Evolutionary conservation across 1,140 invertebrate species (phyloP).

Genomic region (Cydia amplana): DNA sequence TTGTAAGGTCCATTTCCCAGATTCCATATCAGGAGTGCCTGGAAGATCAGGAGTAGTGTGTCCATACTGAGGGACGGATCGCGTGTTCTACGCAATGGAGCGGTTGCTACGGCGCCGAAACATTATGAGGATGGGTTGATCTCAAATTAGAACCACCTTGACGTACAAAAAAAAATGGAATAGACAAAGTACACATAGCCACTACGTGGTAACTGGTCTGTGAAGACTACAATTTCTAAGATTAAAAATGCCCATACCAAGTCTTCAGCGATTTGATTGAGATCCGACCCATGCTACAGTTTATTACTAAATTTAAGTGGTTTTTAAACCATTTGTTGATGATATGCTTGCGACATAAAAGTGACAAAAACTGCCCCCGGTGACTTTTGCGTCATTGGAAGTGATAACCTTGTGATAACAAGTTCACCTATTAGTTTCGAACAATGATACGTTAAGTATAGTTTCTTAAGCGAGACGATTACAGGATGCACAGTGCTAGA

Average conservation of each 20-base stretch:
- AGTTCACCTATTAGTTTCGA: slow-evolving; percentile 46
- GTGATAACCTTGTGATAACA: slow-evolving; percentile 72
- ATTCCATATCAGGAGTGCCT: slow-evolving; percentile 57
- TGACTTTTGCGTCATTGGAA: slow-evolving; percentile 31
- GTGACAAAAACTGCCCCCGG: slow-evolving; percentile 7
- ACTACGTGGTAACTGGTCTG: not conserved
- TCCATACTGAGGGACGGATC: slow-evolving; percentile 75
- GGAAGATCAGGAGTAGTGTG: slow-evolving; percentile 67
- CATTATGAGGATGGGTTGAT: slow-evolving; percentile 75
- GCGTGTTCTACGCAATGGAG: slow-evolving; percentile 78
- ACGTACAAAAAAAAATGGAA: slow-evolving; percentile 10
- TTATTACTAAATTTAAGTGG: not conserved
- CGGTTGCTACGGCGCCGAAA: slow-evolving; percentile 70
- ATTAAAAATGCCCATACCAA: not conserved
- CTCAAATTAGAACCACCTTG: slow-evolving; percentile 36
- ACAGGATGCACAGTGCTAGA: slow-evolving; percentile 67
- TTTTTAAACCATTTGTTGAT: not conserved
- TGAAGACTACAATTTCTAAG: not conserved
- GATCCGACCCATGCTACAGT: not conserved
- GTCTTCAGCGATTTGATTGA: slow-evolving; percentile 5
- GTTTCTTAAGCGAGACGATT: slow-evolving; percentile 53
- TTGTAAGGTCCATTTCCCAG: slow-evolving; percentile 71
- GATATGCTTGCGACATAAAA: not conserved
- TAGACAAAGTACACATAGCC: not conserved
- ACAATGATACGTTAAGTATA: slow-evolving; percentile 48